Evolutionary conservation across 2,113 vertebrate genomes (phyloP), one percentile per base, ranked within the genome.

Genomic region (Sisor rabdophorus): DNA sequence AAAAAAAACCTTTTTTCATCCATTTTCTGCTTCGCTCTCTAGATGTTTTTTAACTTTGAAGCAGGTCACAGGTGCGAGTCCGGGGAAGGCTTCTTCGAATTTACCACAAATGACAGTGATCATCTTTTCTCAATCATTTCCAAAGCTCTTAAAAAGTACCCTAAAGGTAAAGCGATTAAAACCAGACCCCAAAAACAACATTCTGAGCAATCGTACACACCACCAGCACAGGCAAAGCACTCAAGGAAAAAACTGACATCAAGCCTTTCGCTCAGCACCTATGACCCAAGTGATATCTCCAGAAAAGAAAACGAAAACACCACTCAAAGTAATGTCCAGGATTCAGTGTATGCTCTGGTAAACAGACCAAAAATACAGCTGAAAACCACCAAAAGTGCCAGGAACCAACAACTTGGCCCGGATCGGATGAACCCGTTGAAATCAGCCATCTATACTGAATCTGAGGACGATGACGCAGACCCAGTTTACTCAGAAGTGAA

Each of bases 21-120:
- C 32, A 44, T 44, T 70, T 63, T 80, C 55, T 81, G 78, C 73
- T 79, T 60, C 78, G 6, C 65, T 56, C 65, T 32, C 1, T 80
- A 98, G 96, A 80, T 82, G 4, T 92, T 92, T 0, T 98, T 98
- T 84, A 95, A 95, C 82, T 98, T 98, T 0, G 96, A 98, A 86
- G 96, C 96, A 0, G 96, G 96, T 0, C 92, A 96, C 0, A 89
- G 96, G 55, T 98, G 96, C 0, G 2, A 85, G 2, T 95, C 95
- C 0, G 96, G 96, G 0, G 96, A 98, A 85, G 96, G 96, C 9
- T 93, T 63, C 77, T 98, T 98, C 40, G 95, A 97, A 83, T 98
- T 98, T 0, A 93, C 95, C 72, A 97, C 96, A 75, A 81, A 86
- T 26, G 89, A 94, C 8, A 94, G 94, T 20, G 91, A 93, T 0